Evolutionary conservation across 2,888 invertebrate genomes (phyloP).

Genomic region (Gnatocerus cornutus): DNA sequence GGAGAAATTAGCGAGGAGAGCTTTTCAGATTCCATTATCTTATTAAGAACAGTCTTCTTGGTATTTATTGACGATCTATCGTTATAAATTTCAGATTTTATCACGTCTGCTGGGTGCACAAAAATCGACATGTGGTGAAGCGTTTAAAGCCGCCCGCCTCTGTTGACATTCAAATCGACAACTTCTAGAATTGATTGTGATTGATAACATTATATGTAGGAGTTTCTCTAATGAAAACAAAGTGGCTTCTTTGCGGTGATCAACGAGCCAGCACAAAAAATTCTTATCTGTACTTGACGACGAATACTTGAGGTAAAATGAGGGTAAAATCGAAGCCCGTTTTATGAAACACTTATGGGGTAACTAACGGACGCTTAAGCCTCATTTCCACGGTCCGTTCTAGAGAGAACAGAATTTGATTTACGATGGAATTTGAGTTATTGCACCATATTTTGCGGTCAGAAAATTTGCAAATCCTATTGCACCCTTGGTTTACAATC

Average conservation of each 20-base stretch:
- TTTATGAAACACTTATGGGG: constrained; percentile 34
- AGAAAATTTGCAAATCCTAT: too few species aligned
- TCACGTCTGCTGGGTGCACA: too few species aligned
- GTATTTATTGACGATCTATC: too few species aligned
- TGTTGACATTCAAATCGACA: not conserved
- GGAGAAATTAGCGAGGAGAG: not conserved
- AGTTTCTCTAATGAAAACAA: constrained; percentile 20
- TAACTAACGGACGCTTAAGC: constrained; percentile 21
- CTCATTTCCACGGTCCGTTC: too few species aligned
- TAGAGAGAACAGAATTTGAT: too few species aligned
- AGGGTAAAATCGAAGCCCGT: constrained; percentile 19
- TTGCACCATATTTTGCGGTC: too few species aligned
- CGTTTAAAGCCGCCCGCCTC: too few species aligned
- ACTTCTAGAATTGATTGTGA: constrained; percentile 6
- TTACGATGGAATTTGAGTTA: too few species aligned
- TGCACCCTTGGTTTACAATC: too few species aligned
- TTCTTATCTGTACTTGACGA: constrained; percentile 19
- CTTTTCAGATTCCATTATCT: not conserved
- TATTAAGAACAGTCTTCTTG: too few species aligned
- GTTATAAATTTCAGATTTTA: too few species aligned
- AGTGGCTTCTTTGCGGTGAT: constrained; percentile 15
- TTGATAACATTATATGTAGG: constrained; percentile 22
- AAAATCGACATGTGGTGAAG: too few species aligned
- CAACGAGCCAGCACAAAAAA: constrained; percentile 9
- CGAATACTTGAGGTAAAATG: not conserved